phyloP scores from a whole-genome alignment of 2,797 vertebrate genomes.

The Balearica regulorum region DNA sequence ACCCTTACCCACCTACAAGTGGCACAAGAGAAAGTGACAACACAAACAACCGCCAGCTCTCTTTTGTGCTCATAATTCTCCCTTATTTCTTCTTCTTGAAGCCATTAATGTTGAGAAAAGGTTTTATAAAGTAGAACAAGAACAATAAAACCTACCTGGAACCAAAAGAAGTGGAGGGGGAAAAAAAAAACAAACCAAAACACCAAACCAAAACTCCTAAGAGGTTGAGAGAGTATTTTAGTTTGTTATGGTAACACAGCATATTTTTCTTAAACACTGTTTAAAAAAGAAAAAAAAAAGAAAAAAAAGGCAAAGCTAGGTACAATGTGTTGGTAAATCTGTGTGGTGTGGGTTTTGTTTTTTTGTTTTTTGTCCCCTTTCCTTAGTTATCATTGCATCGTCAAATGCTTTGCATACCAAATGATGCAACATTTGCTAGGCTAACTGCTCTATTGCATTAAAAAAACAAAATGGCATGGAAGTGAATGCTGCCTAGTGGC shows the following conservation, averaged over 20 bases:
- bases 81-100: constrained; percentile 16
- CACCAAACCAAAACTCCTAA: not conserved
- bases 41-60: not conserved
- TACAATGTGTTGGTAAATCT: constrained; percentile 27
- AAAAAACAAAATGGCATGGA: not conserved
- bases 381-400: constrained; percentile 38
- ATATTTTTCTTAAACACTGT: constrained; percentile 59
- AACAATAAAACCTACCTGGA: not conserved
- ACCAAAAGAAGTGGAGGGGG: not conserved
- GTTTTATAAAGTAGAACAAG: constrained; percentile 17
- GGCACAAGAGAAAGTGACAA: not conserved
- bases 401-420: not conserved
- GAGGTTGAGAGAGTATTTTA: constrained; percentile 41
- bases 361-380: not conserved
- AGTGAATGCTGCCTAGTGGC: not conserved
- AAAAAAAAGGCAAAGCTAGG: not conserved
- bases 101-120: constrained; percentile 29
- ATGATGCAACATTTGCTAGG: constrained; percentile 35
- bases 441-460: constrained; percentile 19
- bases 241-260: constrained; percentile 47
- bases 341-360: not conserved
- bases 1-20: not conserved
- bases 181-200: not conserved
- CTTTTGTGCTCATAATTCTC: not conserved
- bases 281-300: not conserved